Evolutionary conservation across 2,888 invertebrate genomes (phyloP).

Genomic region (Aleiodes alternator): DNA sequence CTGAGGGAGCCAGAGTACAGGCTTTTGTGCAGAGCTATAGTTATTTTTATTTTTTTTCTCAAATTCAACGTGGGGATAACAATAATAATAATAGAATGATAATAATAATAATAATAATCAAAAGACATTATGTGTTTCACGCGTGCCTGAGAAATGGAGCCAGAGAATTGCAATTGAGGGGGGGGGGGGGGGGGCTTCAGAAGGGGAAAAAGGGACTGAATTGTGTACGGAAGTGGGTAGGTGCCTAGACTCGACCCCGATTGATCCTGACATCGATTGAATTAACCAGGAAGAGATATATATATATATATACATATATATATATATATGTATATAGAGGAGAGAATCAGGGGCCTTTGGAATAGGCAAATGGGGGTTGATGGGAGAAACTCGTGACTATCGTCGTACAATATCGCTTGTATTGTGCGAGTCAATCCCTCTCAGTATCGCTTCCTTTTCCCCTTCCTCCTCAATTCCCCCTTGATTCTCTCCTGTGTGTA

Average conservation of each 20-base stretch:
- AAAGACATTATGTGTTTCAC: slow-evolving; percentile 32
- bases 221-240: not conserved
- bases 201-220: slow-evolving; percentile 4
- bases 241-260: slow-evolving; percentile 15
- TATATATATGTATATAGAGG: not conserved
- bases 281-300: slow-evolving; percentile 19
- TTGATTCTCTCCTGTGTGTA: too few species aligned
- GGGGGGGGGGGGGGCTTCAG: not conserved
- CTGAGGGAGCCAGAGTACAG: not conserved
- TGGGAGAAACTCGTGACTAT: slow-evolving; percentile 25
- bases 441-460: not conserved
- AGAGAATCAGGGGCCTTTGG: not conserved
- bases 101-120: not conserved
- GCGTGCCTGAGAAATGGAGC: slow-evolving; percentile 46
- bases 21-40: not conserved
- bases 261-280: slow-evolving; percentile 45
- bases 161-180: slow-evolving; percentile 1
- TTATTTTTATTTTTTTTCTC: not conserved
- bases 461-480: not conserved
- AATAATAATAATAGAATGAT: not conserved
- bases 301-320: not conserved
- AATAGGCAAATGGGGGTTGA: not conserved
- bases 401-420: not conserved
- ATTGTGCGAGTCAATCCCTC: slow-evolving; percentile 27
- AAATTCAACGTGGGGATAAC: not conserved